Evolutionary conservation across 2,888 invertebrate species (phyloP).

Genomic region (Megamerina dolium): DNA sequence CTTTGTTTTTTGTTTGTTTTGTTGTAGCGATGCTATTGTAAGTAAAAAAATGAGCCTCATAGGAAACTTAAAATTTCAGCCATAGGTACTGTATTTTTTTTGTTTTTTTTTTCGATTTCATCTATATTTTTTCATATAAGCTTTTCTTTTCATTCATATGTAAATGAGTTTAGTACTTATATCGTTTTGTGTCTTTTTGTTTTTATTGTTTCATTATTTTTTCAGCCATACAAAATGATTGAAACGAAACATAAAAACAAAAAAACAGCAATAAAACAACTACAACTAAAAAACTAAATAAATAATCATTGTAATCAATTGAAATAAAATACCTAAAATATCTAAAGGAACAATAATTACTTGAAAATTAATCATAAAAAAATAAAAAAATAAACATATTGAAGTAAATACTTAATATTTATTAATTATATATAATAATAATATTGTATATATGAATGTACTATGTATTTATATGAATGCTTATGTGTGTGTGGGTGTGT

Average conservation of each 20-base stretch:
- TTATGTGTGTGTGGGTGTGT: slow-evolving; percentile 3
- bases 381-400: too few species aligned
- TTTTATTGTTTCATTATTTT: slow-evolving; percentile 19
- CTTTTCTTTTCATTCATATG: slow-evolving; percentile 5
- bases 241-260: too few species aligned
- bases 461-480: slow-evolving; percentile 8
- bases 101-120: slow-evolving; percentile 18
- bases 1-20: slow-evolving; percentile 13
- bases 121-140: slow-evolving; percentile 2
- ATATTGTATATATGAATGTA: slow-evolving; percentile 9
- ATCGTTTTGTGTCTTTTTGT: slow-evolving; percentile 12
- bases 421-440: slow-evolving; percentile 14
- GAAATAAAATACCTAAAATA: too few species aligned
- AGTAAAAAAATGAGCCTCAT: slow-evolving; percentile 44
- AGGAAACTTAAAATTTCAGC: slow-evolving; percentile 49
- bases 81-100: slow-evolving; percentile 41
- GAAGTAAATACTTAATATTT: too few species aligned
- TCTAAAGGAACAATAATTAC: too few species aligned
- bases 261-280: too few species aligned
- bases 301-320: too few species aligned
- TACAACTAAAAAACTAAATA: too few species aligned
- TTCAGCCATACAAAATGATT: too few species aligned
- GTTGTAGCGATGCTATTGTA: slow-evolving; percentile 6
- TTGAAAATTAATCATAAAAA: too few species aligned
- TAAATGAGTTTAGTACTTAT: slow-evolving; percentile 11